These are phyloP conservation scores for Montipora foliosa DNA, from an alignment of 64 coral and sea anemone genomes.

Conservation along the genomic window DNA sequence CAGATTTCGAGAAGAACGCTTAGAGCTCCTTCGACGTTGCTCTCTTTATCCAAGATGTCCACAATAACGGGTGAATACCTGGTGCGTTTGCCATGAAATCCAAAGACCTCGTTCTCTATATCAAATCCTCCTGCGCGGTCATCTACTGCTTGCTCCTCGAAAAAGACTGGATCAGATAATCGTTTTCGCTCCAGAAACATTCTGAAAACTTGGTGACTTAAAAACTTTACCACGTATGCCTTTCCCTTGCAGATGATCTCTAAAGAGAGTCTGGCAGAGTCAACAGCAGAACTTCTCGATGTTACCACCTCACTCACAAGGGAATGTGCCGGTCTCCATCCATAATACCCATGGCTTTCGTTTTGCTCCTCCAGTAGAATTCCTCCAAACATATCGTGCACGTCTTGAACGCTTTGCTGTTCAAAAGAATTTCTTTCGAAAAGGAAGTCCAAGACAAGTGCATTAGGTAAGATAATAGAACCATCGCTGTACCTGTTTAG, in stretches of 20 bases:
- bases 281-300: neutral
- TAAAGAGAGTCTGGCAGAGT: constrained; percentile 17
- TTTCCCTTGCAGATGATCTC: constrained; percentile 6
- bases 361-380: constrained; percentile 47
- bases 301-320: constrained; percentile 67
- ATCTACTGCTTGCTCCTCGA: neutral
- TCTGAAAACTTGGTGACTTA: constrained; percentile 49
- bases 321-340: constrained; percentile 74
- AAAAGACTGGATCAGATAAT: neutral
- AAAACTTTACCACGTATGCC: constrained; percentile 41
- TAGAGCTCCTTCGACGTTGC: neutral
- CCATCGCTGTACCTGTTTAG: constrained; percentile 58
- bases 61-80: constrained; percentile 52
- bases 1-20: constrained; percentile 18
- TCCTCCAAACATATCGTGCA: constrained; percentile 71
- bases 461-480: constrained; percentile 34
- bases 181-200: constrained; percentile 34
- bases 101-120: constrained; percentile 29
- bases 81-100: constrained; percentile 1
- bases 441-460: constrained; percentile 54
- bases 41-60: constrained; percentile 15
- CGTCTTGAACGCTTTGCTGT: neutral
- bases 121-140: neutral
- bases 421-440: neutral
- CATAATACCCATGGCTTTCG: constrained; percentile 50